Conservation (phyloP, 2,113 vertebrate genomes). For the Corythornis madagascariensis region DNA sequence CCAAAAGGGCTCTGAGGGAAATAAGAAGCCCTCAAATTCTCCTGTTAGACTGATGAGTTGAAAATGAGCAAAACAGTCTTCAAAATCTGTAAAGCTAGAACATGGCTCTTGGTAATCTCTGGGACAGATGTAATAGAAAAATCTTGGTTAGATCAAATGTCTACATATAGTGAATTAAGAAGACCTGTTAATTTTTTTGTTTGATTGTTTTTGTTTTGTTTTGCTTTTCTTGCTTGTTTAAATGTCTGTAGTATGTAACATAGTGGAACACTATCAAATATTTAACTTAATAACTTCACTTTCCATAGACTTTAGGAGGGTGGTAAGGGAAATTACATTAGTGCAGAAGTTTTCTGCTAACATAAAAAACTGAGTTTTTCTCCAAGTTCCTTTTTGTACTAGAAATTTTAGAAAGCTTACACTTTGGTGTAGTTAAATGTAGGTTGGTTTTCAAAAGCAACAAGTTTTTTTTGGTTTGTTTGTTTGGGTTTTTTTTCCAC, state of each 20-base stretch:
- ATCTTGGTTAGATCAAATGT: neutral
- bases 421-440: neutral
- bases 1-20: neutral
- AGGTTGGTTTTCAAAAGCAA: neutral
- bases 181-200: neutral
- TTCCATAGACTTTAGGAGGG: neutral
- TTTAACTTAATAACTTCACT: neutral
- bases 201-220: neutral
- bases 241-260: neutral
- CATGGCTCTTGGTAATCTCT: neutral
- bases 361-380: neutral
- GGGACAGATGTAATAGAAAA: neutral
- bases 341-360: neutral
- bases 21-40: neutral
- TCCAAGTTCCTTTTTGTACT: neutral
- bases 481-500: rapidly evolving
- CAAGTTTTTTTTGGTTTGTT: rapidly evolving
- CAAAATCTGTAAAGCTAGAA: neutral
- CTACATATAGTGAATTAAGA: neutral
- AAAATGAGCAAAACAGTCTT: neutral
- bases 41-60: neutral
- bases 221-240: neutral
- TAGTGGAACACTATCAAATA: neutral
- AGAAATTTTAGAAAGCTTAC: neutral
- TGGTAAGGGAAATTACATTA: neutral